Base-by-base conservation (phyloP, 1,140 invertebrate genomes). In the Aphidius gifuensis region DNA sequence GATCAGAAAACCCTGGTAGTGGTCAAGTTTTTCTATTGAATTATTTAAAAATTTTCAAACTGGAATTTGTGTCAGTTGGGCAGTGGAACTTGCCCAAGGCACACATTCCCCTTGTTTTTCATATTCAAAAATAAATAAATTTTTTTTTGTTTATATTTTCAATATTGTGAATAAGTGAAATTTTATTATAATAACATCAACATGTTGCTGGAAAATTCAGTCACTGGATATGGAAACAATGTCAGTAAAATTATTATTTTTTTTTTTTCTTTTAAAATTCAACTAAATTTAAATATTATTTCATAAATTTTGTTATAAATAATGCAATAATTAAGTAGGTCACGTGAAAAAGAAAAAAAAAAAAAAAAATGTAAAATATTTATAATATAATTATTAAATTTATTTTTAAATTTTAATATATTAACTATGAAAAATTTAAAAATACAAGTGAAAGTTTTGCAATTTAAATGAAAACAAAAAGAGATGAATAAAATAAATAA, bases 161-260 rank as follows among this genome's bases (percentile, higher is more conserved):
- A 4, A n/a, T 9, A 23, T 49, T n/a, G 61, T 62, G 61, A 50
- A 16, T 42, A 42, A 57, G 61, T 58, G 47, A 47, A 8, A n/a
- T 16, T 5, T 5, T 16, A 49, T 23, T 49, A 21, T n/a, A 7
- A 16, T 16, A 32, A 9, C 6, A 40, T n/a, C 57, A 46, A 6
- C 47, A 62, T 62, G 61, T 50, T 62, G 46, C 61, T 62, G 45
- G 61, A 62, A 40, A 62, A 57, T 21, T 11, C 43, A 21, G 48
- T 62, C 21, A n/a, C 60, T 51, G 50, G 51, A 47, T 61, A 55
- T 21, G 32, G 7, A 21, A 47, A 54, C n/a, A 23, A 61, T 21
- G 59, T 51, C 45, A 58, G 58, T 47, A 48, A 57, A 44, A 49
- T 39, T 9, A 39, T 16, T 39, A 32, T n/a, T 55, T 38, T 5